phyloP scores from a whole-genome alignment of 2,888 invertebrate genomes.

The Zhuqinia jingwanae region DNA sequence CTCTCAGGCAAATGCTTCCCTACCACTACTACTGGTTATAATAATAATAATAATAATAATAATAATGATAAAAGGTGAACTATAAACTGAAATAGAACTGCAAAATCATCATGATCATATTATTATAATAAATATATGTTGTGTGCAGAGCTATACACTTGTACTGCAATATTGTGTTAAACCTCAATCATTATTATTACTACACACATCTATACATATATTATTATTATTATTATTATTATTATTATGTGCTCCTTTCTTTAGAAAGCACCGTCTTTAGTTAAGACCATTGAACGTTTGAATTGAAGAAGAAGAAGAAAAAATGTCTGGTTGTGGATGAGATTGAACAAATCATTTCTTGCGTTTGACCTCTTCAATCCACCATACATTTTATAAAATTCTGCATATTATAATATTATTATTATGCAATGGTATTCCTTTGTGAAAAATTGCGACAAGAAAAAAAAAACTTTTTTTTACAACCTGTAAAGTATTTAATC shows the following conservation, averaged over 20 bases:
- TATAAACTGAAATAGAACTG: conserved; percentile 20
- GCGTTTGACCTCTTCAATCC: conserved; percentile 39
- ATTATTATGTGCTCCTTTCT: too few species aligned
- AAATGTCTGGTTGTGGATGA: neutral
- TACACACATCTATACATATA: too few species aligned
- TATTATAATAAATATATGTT: neutral
- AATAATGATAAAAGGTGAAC: conserved; percentile 14
- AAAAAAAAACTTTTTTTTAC: too few species aligned
- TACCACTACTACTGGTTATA: neutral
- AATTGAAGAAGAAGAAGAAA: conserved; percentile 27
- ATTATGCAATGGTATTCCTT: conserved; percentile 22
- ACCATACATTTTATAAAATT: neutral
- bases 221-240: too few species aligned
- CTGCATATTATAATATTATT: neutral
- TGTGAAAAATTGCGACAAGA: conserved; percentile 7
- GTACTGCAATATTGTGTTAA: too few species aligned
- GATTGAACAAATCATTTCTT: neutral
- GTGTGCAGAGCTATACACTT: too few species aligned
- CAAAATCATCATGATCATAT: neutral
- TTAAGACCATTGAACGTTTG: too few species aligned
- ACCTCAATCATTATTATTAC: too few species aligned
- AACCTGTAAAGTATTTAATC: too few species aligned
- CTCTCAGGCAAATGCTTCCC: conserved; percentile 16
- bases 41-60: neutral
- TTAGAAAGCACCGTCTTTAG: conserved; percentile 43